A percentile compares a stretch with the other conserved stretches of the same genome.
Evolutionary conservation across 2,888 invertebrate species (phyloP).

Genomic region (Drosophila pseudotalamancana): DNA sequence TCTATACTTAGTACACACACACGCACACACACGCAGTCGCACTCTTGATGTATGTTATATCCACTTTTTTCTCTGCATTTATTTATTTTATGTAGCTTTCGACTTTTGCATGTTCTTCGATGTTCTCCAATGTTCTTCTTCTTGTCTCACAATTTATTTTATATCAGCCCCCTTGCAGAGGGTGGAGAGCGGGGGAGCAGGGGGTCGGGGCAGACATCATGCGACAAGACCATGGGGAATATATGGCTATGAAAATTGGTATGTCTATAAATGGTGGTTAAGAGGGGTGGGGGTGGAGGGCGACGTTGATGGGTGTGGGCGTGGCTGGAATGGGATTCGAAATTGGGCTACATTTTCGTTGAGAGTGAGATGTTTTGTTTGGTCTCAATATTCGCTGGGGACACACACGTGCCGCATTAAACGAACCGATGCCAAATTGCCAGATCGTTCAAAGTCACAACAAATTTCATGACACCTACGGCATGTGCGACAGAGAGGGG

Average conservation of each 20-base stretch:
- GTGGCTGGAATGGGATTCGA: no score
- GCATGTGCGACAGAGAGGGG: no score
- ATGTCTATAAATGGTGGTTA: neutral
- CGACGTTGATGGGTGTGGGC: neutral
- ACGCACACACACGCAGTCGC: slow-evolving; percentile 3
- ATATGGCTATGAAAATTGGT: slow-evolving; percentile 20
- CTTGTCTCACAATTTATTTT: slow-evolving; percentile 56
- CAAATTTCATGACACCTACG: neutral
- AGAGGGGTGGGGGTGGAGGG: neutral
- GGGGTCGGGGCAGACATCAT: slow-evolving; percentile 20
- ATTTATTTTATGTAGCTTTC: slow-evolving; percentile 59
- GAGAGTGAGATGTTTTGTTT: neutral
- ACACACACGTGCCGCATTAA: slow-evolving; percentile 63
- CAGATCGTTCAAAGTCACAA: slow-evolving; percentile 13
- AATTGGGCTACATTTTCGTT: slow-evolving; percentile 17
- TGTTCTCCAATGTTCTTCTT: slow-evolving; percentile 24
- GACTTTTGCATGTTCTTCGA: slow-evolving; percentile 46
- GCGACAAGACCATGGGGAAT: slow-evolving; percentile 29
- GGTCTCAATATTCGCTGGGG: slow-evolving; percentile 38
- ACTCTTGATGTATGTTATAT: slow-evolving; percentile 38
- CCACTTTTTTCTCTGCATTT: slow-evolving; percentile 60
- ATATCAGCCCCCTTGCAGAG: slow-evolving; percentile 49
- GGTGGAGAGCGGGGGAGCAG: neutral
- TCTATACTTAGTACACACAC: slow-evolving; percentile 33
- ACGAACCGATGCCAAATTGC: slow-evolving; percentile 11